Evolutionary conservation across 92 coral and sea anemone genomes (phyloP).

Genomic region (Parazoanthus swiftii): DNA sequence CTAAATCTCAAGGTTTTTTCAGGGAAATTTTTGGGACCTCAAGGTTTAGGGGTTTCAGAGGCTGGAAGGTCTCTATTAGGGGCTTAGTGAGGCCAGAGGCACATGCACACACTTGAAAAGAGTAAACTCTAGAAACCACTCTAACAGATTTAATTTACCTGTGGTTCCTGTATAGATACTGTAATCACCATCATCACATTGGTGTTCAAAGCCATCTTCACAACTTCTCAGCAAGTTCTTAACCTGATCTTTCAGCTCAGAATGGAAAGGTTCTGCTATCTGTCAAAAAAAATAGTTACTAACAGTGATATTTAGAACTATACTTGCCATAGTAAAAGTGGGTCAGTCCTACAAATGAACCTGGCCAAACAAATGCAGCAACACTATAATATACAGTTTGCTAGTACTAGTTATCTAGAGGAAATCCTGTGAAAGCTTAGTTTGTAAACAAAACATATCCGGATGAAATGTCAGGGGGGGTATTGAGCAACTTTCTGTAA

Average conservation of each 20-base stretch:
- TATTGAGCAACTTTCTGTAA: too few relatives aligned
- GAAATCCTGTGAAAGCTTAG: too few relatives aligned
- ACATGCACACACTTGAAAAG: too few relatives aligned
- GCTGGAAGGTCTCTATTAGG: neutral
- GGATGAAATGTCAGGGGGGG: too few relatives aligned
- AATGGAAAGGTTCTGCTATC: conserved; percentile 72
- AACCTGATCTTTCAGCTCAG: conserved; percentile 67
- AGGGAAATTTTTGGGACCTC: too few relatives aligned
- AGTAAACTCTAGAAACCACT: neutral
- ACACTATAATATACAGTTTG: neutral
- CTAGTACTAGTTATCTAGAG: too few relatives aligned
- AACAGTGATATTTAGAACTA: neutral
- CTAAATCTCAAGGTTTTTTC: too few relatives aligned
- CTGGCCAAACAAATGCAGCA: neutral
- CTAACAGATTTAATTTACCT: conserved; percentile 43
- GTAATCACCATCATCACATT: conserved; percentile 66
- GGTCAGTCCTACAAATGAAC: neutral
- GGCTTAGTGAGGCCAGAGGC: neutral
- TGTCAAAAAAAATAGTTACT: conserved; percentile 23
- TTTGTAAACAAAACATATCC: too few relatives aligned
- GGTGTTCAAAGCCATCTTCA: conserved; percentile 74
- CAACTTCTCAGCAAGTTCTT: conserved; percentile 57
- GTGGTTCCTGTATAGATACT: conserved; percentile 89
- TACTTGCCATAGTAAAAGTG: neutral
- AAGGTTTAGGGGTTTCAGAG: too few relatives aligned